phyloP scores from a whole-genome alignment of 35 echinoderm and acorn worm species.

The Strongylocentrotus purpuratus region DNA sequence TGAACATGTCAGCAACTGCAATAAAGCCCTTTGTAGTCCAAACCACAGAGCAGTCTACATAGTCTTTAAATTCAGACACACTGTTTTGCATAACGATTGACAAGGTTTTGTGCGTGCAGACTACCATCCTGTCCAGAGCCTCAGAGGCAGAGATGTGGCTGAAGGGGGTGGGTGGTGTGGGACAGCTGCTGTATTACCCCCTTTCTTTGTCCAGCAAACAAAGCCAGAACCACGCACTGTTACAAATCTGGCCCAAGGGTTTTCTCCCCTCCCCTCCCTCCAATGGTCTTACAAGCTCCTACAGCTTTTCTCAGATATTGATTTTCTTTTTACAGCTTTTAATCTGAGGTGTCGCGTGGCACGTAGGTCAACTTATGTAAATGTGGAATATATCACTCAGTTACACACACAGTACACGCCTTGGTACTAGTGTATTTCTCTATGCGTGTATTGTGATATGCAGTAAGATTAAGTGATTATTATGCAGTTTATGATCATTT shows the following conservation, averaged over 20 bases:
- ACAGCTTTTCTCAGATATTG: background rate
- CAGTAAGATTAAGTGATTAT: background rate
- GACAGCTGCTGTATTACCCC: constrained; percentile 14
- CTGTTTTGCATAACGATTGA: background rate
- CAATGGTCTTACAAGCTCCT: background rate
- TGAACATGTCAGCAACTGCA: background rate
- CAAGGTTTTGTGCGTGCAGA: background rate
- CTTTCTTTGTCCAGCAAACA: background rate
- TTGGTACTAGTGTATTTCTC: background rate
- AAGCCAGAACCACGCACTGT: background rate
- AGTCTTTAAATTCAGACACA: background rate
- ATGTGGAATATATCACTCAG: background rate
- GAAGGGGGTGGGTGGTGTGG: background rate
- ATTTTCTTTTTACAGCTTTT: background rate
- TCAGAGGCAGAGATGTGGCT: background rate
- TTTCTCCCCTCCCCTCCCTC: background rate
- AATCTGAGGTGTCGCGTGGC: background rate
- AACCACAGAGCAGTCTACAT: background rate
- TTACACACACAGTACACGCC: background rate
- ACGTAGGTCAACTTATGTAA: background rate
- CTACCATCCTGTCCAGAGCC: background rate
- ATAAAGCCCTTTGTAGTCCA: background rate
- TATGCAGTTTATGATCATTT: too few species aligned
- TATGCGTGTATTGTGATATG: background rate
- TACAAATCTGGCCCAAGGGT: constrained; percentile 15